Conservation (phyloP, 2,797 vertebrate genomes). For the Psittacula derbiana region DNA sequence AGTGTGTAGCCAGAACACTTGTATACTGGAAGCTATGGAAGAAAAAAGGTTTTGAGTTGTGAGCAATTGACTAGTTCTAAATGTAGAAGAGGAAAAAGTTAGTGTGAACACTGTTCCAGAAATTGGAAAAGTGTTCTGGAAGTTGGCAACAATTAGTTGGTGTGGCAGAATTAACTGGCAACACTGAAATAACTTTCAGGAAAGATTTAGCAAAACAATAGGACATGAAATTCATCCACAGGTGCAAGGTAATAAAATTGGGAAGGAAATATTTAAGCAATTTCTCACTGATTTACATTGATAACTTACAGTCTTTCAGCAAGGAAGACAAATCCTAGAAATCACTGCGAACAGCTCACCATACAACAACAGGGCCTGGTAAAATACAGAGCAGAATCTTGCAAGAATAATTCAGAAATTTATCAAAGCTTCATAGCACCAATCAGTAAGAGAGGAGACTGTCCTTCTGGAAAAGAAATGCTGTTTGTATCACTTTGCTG, state of each 20-base stretch:
- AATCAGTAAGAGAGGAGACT: neutral
- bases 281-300: neutral
- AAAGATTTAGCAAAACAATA: neutral
- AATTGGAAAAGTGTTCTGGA: neutral
- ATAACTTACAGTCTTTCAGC: neutral
- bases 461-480: neutral
- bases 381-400: neutral
- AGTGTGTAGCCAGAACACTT: neutral
- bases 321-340: neutral
- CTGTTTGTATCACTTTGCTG: neutral
- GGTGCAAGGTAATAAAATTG: neutral
- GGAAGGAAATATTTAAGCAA: neutral
- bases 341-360: neutral
- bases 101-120: neutral
- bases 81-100: neutral
- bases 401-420: neutral
- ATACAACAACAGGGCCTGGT: neutral
- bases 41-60: neutral
- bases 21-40: neutral
- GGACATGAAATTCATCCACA: neutral
- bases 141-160: neutral
- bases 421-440: neutral
- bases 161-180: neutral
- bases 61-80: neutral
- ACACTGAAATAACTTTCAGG: neutral